These are phyloP conservation scores for Trissonchulus sp. DNA, from an alignment of 2,888 invertebrate species.

Conservation along the genomic window DNA sequence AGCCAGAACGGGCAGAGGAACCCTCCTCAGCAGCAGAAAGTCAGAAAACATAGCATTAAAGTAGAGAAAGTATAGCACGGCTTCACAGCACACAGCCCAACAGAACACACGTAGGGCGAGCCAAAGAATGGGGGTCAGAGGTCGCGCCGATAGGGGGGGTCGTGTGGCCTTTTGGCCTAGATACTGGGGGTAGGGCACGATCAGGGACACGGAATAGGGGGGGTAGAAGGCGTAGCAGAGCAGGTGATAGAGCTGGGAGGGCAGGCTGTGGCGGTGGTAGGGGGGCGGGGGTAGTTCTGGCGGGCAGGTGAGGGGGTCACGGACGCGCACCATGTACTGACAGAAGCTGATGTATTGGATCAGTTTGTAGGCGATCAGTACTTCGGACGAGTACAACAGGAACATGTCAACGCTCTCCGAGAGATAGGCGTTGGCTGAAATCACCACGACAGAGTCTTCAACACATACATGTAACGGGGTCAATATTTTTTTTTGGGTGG, in stretches of 20 bases:
- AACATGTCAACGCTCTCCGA: background rate
- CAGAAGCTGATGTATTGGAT: constrained; percentile 31
- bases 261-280: background rate
- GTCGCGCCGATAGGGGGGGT: background rate
- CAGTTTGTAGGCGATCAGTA: constrained; percentile 31
- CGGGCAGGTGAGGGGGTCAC: background rate
- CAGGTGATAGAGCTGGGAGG: background rate
- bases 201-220: constrained; percentile 28
- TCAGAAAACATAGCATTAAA: constrained; percentile 69
- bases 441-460: too few relatives aligned
- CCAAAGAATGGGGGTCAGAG: background rate
- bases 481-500: too few relatives aligned
- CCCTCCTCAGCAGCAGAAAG: constrained; percentile 47
- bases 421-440: background rate
- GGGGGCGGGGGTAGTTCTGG: background rate
- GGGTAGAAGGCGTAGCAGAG: constrained; percentile 25
- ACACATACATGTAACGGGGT: too few relatives aligned
- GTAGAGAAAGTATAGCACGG: constrained; percentile 69
- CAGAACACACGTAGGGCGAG: constrained; percentile 59
- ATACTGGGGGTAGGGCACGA: constrained; percentile 27
- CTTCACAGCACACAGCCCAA: constrained; percentile 67
- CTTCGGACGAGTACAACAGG: constrained; percentile 16
- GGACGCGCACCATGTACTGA: constrained; percentile 6
- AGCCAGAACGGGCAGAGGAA: background rate
- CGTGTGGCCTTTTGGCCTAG: background rate